These are phyloP conservation scores for Globicephala melas DNA, from an alignment of 2,113 vertebrate species.

Conservation along the genomic window DNA sequence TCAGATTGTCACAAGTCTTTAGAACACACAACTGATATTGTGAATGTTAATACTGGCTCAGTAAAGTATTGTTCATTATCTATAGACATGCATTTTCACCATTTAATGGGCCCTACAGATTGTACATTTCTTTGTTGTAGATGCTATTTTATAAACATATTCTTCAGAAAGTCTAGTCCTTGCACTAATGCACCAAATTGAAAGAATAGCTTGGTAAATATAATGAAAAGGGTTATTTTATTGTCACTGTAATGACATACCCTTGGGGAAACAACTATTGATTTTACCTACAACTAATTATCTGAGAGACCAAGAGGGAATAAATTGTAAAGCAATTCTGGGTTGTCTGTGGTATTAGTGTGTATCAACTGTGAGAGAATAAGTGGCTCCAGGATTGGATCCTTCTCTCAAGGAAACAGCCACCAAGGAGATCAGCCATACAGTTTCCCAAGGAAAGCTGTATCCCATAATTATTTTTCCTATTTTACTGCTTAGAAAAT, in stretches of 20 bases:
- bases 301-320: not conserved
- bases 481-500: not conserved
- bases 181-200: not conserved
- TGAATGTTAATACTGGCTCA: not conserved
- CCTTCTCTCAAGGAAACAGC: not conserved
- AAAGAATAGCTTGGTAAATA: not conserved
- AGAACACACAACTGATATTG: not conserved
- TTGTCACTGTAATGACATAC: not conserved
- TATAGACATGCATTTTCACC: not conserved
- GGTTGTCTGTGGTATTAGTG: not conserved
- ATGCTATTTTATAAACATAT: not conserved
- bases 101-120: not conserved
- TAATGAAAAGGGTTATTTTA: not conserved
- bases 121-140: not conserved
- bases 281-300: conserved; percentile 29
- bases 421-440: not conserved
- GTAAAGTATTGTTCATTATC: not conserved
- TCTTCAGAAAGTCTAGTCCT: not conserved
- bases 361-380: not conserved
- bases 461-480: not conserved
- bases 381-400: not conserved
- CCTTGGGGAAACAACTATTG: not conserved
- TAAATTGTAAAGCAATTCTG: not conserved
- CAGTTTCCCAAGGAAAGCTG: not conserved
- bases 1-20: not conserved